Percentiles rank a stretch among this genome's conserved stretches.
Evolutionary conservation across 2,888 invertebrate species (phyloP).

Genomic region (Oegoconia quadripuncta): DNA sequence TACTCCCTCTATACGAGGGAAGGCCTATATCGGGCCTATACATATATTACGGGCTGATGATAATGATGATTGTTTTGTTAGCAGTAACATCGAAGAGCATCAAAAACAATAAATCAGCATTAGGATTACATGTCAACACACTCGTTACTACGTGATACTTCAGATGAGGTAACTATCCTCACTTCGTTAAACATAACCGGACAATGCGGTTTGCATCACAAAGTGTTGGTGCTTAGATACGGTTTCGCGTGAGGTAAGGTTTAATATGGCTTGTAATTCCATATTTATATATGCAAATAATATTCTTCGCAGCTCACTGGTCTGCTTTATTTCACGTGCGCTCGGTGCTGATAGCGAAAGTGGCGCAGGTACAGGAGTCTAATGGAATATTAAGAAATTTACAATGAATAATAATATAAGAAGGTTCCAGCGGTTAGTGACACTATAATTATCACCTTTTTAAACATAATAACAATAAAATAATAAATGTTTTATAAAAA

Average conservation of each 20-base stretch:
- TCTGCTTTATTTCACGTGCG: conserved; percentile 21
- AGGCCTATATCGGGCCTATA: too few relatives aligned
- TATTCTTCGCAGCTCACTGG: conserved; percentile 17
- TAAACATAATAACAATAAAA: conserved; percentile 20
- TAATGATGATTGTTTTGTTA: too few relatives aligned
- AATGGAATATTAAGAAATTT: too few relatives aligned
- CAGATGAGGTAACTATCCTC: conserved; percentile 4
- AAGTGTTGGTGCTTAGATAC: conserved; percentile 3
- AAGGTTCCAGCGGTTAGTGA: background rate
- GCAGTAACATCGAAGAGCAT: too few relatives aligned
- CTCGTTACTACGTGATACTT: background rate
- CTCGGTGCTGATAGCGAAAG: conserved; percentile 23
- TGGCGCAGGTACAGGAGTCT: background rate
- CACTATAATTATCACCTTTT: conserved; percentile 20
- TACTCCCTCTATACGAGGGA: too few relatives aligned
- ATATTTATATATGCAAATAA: conserved; percentile 22
- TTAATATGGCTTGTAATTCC: conserved; percentile 19
- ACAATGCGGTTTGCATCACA: conserved; percentile 9
- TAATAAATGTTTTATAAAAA: conserved; percentile 5
- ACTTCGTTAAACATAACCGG: background rate
- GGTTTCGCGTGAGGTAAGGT: conserved; percentile 4
- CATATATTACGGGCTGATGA: too few relatives aligned
- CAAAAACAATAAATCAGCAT: too few relatives aligned
- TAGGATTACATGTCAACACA: too few relatives aligned
- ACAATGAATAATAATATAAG: too few relatives aligned